phyloP scores from a whole-genome alignment of 1,140 invertebrate species.

The Procambarus virginalis region DNA sequence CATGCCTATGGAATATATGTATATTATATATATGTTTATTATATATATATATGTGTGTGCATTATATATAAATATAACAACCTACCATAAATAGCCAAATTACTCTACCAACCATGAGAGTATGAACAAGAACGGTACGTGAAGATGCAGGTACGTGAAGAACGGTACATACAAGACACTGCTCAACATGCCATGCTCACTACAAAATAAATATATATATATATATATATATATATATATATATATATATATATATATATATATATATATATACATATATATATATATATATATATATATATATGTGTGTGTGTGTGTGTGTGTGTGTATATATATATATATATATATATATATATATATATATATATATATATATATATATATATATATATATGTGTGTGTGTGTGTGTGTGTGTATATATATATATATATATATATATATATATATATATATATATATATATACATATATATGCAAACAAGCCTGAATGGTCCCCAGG shows the following conservation, averaged over 20 bases:
- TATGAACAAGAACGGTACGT: no score
- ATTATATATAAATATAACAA: no score
- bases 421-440: conserved; percentile 37
- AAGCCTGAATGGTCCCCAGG: no score
- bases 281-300: conserved; percentile 40
- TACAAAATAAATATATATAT: background rate
- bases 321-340: conserved; percentile 39
- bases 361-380: conserved; percentile 39
- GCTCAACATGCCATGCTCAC: no score
- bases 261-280: conserved; percentile 15
- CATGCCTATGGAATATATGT: no score
- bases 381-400: conserved; percentile 16
- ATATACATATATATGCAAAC: conserved; percentile 19
- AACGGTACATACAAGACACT: no score
- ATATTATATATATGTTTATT: no score
- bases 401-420: background rate
- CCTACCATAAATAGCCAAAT: no score
- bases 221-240: conserved; percentile 5
- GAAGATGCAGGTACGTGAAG: no score
- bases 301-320: conserved; percentile 28
- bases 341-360: conserved; percentile 17
- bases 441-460: conserved; percentile 49
- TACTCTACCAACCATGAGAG: no score
- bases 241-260: conserved; percentile 5
- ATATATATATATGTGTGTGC: no score